These are phyloP conservation scores for Lepus townsendii DNA, from an alignment of 2,797 vertebrate species.

Conservation along the genomic window DNA sequence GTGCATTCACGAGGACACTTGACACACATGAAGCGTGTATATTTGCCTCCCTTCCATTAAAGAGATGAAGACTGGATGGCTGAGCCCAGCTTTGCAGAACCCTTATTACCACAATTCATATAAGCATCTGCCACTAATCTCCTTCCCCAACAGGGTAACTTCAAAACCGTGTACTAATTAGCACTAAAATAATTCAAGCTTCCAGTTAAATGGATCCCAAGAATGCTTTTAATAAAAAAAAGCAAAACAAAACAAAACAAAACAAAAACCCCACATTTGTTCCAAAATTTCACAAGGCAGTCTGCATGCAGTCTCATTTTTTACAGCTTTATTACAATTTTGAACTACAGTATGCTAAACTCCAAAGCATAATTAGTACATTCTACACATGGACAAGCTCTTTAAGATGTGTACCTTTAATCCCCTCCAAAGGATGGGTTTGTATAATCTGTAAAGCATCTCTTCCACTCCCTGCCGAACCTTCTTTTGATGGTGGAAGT, in stretches of 20 bases:
- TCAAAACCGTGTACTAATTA: background rate
- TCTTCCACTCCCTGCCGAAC: slow-evolving; percentile 93
- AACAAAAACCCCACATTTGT: background rate
- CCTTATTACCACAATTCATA: background rate
- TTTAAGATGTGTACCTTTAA: slow-evolving; percentile 90
- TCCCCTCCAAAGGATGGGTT: slow-evolving; percentile 96
- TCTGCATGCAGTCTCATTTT: background rate
- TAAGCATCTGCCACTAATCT: background rate
- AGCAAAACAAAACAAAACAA: too few species aligned
- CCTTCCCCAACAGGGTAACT: background rate
- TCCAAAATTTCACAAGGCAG: background rate
- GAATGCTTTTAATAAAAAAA: background rate
- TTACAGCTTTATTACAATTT: background rate
- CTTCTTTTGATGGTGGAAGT: slow-evolving; percentile 95
- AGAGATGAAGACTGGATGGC: background rate
- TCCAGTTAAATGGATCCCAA: background rate
- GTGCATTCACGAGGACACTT: rapidly evolving
- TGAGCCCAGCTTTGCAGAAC: background rate
- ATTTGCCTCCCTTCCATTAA: background rate
- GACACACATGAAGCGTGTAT: background rate
- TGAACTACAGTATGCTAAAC: background rate
- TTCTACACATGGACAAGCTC: background rate
- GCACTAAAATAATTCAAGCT: background rate
- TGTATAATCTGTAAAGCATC: slow-evolving; percentile 95
- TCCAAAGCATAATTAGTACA: background rate